Conservation (phyloP, 2,888 invertebrate species). For the Andrena camellia region DNA sequence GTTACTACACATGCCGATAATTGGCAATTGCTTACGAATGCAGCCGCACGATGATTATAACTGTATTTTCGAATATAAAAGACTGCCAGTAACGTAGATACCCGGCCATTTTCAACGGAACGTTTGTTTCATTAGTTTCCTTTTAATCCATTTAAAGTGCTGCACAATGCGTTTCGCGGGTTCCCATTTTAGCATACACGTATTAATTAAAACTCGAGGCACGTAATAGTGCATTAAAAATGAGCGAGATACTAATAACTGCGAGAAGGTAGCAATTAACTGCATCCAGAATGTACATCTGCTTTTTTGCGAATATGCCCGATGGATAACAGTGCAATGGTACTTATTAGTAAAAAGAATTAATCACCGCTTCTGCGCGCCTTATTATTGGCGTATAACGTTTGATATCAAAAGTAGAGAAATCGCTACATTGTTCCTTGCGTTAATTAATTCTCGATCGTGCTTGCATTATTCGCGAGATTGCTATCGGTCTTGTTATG, state of each 20-base stretch:
- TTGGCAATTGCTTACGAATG: neutral
- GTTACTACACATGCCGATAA: neutral
- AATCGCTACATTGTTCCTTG: conserved; percentile 5
- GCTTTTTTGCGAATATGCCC: conserved; percentile 2
- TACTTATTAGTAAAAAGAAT: neutral
- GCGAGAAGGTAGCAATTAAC: neutral
- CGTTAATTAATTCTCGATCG: conserved; percentile 20
- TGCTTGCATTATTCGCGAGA: neutral
- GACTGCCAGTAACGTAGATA: neutral
- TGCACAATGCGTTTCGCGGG: neutral
- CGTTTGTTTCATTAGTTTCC: neutral
- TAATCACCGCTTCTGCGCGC: conserved; percentile 5
- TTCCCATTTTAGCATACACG: neutral
- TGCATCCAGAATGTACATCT: conserved; percentile 4
- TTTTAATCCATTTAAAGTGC: neutral
- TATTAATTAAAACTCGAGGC: conserved; percentile 1
- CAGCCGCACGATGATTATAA: neutral
- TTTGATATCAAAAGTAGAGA: neutral
- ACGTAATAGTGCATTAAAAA: conserved; percentile 1
- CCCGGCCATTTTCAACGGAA: neutral
- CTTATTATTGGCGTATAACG: conserved; percentile 1
- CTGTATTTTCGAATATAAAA: neutral
- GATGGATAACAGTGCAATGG: neutral
- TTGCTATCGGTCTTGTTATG: neutral
- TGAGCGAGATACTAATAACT: neutral